Base-by-base conservation (phyloP, 2,888 invertebrate genomes). In the Diachrysia chrysitis region DNA sequence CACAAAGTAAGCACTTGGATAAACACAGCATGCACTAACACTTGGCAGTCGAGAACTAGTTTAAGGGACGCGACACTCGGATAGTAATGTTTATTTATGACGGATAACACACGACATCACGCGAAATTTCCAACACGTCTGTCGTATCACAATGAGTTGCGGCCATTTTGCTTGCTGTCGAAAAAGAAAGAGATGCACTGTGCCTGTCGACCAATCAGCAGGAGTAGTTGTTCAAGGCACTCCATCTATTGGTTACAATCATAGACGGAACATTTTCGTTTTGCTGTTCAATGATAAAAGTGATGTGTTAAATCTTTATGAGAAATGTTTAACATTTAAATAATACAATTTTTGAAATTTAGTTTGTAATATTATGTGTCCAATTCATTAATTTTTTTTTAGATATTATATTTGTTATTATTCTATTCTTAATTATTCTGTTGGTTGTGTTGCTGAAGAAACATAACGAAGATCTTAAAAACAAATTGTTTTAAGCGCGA, bases 141-240 rank as follows among this genome's bases (percentile, higher is more conserved):
- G 85, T 82, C 92, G 87, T 83, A 90, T 87, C 89, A 88, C 87
- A 89, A 89, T 87, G 89, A 88, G 84, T 81, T 88, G 90, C 95
- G 87, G 95, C 95, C 95, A 95, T 95, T 93, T 95, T 94, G 88
- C 85, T 87, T 80, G 82, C 81, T 87, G 86, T 85, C 81, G 81
- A 86, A 87, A 88, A 83, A 87, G 86, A 90, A 85, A 86, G 87
- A 89, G 86, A 89, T 85, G 80, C 73, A 79, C 69, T 78, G 55
- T 76, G 46, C 65, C 65, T 78, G 69, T 68, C 76, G 69, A 79
- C 88, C 88, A 88, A 88, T 87, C 75, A 78, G 61, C 62, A 48
- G 17, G 23, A 2, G 6, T 58, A 61, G 48, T 59, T 58, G 58
- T 51, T 25, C 56, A 56, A 61, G 12, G 5, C 35, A 16, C 54